A percentile compares a stretch with the other conserved stretches of the same genome.
phyloP scores from a whole-genome alignment of 1,140 invertebrate species.

The Brachionus koreanus region DNA sequence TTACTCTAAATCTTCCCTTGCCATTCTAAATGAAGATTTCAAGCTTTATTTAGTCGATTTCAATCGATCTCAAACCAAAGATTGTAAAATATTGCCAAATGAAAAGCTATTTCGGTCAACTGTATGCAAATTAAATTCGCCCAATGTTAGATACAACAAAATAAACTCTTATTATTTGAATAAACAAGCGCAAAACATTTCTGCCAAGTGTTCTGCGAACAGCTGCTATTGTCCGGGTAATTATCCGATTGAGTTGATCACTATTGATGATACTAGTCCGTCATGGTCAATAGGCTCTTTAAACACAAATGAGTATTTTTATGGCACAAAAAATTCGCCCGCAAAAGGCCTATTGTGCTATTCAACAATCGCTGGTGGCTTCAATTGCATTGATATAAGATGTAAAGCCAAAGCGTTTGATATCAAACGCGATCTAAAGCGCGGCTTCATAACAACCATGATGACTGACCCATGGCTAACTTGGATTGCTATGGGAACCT shows the following conservation, averaged over 20 bases:
- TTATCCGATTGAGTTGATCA: constrained; percentile 21
- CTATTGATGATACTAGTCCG: constrained; percentile 12
- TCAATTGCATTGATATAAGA: constrained; percentile 20
- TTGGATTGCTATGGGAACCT: constrained; percentile 41
- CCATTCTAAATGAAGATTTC: constrained; percentile 32
- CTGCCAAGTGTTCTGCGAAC: background rate
- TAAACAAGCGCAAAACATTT: background rate
- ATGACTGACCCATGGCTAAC: constrained; percentile 28
- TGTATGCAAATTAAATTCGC: background rate
- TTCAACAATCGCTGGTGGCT: background rate
- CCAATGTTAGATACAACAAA: background rate
- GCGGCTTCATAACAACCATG: constrained; percentile 7
- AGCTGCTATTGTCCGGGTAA: constrained; percentile 4
- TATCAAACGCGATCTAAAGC: background rate
- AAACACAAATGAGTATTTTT: background rate
- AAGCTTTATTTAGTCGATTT: constrained; percentile 31
- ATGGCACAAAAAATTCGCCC: background rate
- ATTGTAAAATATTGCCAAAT: background rate
- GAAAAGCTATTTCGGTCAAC: constrained; percentile 30
- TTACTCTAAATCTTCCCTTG: constrained; percentile 3
- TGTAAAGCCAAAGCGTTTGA: constrained; percentile 1
- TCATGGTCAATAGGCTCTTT: background rate
- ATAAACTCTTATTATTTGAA: constrained; percentile 6
- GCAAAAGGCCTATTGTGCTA: constrained; percentile 6
- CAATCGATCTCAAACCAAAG: background rate